These are phyloP conservation scores for Drosophila sucinea DNA, from an alignment of 1,140 invertebrate species.

Conservation along the genomic window DNA sequence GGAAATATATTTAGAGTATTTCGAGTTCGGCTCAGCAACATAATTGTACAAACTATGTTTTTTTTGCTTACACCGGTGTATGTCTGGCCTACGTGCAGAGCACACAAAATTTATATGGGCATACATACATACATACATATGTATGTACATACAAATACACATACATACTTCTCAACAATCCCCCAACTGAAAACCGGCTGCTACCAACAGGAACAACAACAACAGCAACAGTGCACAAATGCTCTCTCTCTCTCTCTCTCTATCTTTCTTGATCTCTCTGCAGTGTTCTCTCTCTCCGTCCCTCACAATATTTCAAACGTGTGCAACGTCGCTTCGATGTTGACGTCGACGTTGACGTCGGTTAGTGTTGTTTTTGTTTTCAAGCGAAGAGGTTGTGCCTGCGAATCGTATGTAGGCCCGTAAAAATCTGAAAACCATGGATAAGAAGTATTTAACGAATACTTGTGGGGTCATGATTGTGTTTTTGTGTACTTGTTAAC, in stretches of 20 bases:
- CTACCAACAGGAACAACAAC: conserved; percentile 51
- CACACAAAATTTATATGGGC: conserved; percentile 24
- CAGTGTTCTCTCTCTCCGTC: not conserved
- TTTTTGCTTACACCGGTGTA: conserved; percentile 43
- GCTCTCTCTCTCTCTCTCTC: conserved; percentile 13
- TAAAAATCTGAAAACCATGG: conserved; percentile 15
- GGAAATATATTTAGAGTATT: not conserved
- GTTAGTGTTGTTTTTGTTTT: conserved; percentile 43
- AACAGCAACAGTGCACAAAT: conserved; percentile 44
- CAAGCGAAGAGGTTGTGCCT: conserved; percentile 2
- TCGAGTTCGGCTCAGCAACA: conserved; percentile 37
- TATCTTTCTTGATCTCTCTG: conserved; percentile 8
- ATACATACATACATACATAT: conserved; percentile 45
- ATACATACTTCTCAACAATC: conserved; percentile 63
- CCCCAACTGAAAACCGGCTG: conserved; percentile 74
- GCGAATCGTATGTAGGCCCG: not conserved
- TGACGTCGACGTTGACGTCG: conserved; percentile 46
- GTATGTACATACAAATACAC: conserved; percentile 45
- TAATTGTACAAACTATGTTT: conserved; percentile 9
- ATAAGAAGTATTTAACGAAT: not conserved
- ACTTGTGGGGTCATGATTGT: not conserved
- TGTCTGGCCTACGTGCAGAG: conserved; percentile 75
- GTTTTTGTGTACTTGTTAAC: not conserved
- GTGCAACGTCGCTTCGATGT: conserved; percentile 16
- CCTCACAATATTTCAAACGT: conserved; percentile 1